Evolutionary conservation across 2,113 vertebrate genomes (phyloP).

Genomic region (Thryonomys swinderianus): DNA sequence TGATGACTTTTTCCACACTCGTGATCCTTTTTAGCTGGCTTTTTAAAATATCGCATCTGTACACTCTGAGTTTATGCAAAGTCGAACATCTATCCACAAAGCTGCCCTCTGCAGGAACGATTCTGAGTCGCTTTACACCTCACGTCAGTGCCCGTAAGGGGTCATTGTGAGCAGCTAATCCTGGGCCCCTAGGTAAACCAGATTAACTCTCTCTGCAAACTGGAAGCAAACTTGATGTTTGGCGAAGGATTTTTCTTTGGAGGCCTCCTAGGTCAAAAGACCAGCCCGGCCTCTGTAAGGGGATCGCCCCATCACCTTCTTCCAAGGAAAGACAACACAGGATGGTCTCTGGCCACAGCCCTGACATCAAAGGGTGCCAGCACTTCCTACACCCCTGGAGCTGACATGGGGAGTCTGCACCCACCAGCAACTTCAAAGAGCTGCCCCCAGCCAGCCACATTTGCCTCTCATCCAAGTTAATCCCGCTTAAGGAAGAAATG

Average conservation of each 20-base stretch:
- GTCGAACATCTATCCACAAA: background rate
- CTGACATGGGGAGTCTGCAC: background rate
- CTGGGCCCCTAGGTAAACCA: constrained; percentile 55
- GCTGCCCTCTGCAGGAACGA: background rate
- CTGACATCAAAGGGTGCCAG: constrained; percentile 40
- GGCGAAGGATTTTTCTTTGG: constrained; percentile 32
- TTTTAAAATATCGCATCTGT: constrained; percentile 19
- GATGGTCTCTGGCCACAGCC: constrained; percentile 28
- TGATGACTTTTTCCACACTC: background rate
- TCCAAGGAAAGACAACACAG: constrained; percentile 37
- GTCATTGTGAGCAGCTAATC: constrained; percentile 17
- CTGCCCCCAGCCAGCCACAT: background rate
- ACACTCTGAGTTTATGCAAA: background rate
- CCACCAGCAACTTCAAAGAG: constrained; percentile 56
- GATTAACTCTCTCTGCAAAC: constrained; percentile 56
- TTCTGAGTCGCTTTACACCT: background rate
- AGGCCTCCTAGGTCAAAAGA: constrained; percentile 47
- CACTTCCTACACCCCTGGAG: constrained; percentile 55
- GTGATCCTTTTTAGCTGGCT: background rate
- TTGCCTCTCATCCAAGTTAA: constrained; percentile 24
- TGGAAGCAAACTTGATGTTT: constrained; percentile 43
- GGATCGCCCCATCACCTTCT: constrained; percentile 51
- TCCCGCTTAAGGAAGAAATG: constrained; percentile 48
- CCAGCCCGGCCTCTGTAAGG: background rate
- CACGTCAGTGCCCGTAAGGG: constrained; percentile 10